These are phyloP conservation scores for Suncus etruscus DNA, from an alignment of 2,113 vertebrate genomes.

Conservation along the genomic window DNA sequence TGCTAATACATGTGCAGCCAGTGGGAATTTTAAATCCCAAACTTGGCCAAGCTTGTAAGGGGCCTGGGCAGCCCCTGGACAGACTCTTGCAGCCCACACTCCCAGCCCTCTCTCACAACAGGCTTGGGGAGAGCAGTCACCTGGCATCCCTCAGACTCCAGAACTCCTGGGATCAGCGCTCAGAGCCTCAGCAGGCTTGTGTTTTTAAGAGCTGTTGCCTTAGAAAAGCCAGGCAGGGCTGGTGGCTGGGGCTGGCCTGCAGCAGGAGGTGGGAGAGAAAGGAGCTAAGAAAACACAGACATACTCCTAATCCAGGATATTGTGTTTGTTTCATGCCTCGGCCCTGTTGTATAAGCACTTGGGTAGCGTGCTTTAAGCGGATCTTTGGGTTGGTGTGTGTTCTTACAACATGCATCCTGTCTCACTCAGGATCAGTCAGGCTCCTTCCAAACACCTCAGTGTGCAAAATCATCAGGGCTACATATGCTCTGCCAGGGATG, in stretches of 20 bases:
- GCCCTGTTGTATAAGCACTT: background rate
- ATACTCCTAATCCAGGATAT: background rate
- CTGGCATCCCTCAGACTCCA: slow-evolving; percentile 9
- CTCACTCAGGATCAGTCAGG: background rate
- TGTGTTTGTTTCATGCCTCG: background rate
- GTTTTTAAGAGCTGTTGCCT: slow-evolving; percentile 25
- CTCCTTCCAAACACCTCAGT: background rate
- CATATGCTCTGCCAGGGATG: background rate
- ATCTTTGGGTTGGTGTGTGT: background rate
- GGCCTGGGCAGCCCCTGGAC: background rate
- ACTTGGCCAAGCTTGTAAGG: background rate
- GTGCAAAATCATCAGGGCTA: background rate
- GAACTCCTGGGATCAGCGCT: background rate
- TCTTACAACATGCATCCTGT: background rate
- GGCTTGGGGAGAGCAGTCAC: background rate
- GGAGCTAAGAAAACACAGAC: background rate
- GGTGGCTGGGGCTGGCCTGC: background rate
- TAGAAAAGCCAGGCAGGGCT: background rate
- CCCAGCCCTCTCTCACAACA: background rate
- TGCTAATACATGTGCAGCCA: background rate
- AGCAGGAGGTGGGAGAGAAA: background rate
- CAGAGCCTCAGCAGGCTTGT: background rate
- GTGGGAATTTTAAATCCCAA: slow-evolving; percentile 29
- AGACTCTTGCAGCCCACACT: background rate
- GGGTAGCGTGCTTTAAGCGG: background rate